A percentile compares a stretch with the other conserved stretches of the same genome.
phyloP scores from a whole-genome alignment of 2,797 vertebrate genomes.

The Coccyzus lansbergi region DNA sequence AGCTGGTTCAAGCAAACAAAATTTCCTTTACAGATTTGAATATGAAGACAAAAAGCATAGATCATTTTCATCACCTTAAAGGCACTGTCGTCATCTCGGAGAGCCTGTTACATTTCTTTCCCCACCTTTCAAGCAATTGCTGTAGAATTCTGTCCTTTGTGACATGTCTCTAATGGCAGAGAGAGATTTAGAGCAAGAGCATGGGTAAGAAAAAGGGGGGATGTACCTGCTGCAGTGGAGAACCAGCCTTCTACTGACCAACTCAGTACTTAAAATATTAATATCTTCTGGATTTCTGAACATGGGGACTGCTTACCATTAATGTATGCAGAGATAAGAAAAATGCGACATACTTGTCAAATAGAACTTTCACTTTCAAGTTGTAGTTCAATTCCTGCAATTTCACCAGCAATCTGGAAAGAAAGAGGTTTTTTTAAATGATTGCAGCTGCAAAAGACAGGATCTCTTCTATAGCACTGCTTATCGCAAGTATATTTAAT shows the following conservation, averaged over 20 bases:
- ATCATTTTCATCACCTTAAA: neutral
- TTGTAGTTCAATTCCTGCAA: conserved; percentile 95
- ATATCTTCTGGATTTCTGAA: neutral
- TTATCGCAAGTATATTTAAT: neutral
- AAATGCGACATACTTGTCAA: conserved; percentile 90
- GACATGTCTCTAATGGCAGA: neutral
- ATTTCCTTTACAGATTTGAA: neutral
- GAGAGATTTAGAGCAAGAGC: neutral
- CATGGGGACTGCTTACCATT: neutral
- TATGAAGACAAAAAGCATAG: neutral
- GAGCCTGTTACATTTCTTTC: neutral
- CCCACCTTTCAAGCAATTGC: neutral
- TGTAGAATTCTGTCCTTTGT: neutral
- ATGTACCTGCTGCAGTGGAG: neutral
- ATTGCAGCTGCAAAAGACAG: neutral
- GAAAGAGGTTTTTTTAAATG: neutral
- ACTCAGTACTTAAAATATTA: neutral
- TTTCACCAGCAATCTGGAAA: conserved; percentile 90
- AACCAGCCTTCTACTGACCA: neutral
- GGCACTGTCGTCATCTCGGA: neutral
- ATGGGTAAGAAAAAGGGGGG: neutral
- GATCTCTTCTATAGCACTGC: neutral
- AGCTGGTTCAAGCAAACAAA: neutral
- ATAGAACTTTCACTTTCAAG: conserved; percentile 91
- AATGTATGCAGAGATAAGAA: neutral